Evolutionary conservation across 2,797 vertebrate species (phyloP).

Genomic region (Rhinella marina): DNA sequence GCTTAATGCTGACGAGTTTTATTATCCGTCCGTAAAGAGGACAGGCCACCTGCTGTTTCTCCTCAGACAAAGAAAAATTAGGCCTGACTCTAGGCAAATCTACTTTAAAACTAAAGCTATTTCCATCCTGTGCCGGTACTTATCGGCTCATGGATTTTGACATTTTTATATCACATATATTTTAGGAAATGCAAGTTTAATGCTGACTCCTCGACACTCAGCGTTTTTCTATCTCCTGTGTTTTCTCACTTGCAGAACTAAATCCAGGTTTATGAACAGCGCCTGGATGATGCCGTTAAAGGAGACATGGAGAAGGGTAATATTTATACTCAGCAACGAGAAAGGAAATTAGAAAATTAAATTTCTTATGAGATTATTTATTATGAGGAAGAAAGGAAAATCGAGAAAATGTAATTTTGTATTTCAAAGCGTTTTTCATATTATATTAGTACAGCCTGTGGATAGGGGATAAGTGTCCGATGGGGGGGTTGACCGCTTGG

Average conservation of each 20-base stretch:
- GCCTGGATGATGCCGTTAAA: background rate
- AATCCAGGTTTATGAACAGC: slow-evolving; percentile 29
- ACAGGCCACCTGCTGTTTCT: background rate
- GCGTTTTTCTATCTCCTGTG: slow-evolving; percentile 27
- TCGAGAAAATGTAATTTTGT: background rate
- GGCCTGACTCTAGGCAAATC: slow-evolving; percentile 33
- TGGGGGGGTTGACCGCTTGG: too few relatives aligned
- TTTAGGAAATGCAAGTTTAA: slow-evolving; percentile 35
- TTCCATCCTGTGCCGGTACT: slow-evolving; percentile 18
- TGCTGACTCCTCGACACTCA: slow-evolving; percentile 22
- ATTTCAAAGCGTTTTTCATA: background rate
- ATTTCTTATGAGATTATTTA: background rate
- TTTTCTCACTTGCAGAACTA: slow-evolving; percentile 7
- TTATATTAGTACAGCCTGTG: too few relatives aligned
- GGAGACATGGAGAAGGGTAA: background rate
- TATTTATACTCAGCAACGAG: background rate
- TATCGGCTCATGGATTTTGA: slow-evolving; percentile 31
- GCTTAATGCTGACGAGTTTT: background rate
- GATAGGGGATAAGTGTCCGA: too few relatives aligned
- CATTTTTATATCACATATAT: slow-evolving; percentile 30
- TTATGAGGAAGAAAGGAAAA: background rate
- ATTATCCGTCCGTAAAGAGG: slow-evolving; percentile 13
- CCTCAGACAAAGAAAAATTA: slow-evolving; percentile 42
- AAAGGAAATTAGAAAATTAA: background rate
- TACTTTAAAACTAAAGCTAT: slow-evolving; percentile 29